Evolutionary conservation across 2,888 invertebrate species (phyloP), one percentile per base, ranked within the genome.

Genomic region (Trachelus iudaicus): DNA sequence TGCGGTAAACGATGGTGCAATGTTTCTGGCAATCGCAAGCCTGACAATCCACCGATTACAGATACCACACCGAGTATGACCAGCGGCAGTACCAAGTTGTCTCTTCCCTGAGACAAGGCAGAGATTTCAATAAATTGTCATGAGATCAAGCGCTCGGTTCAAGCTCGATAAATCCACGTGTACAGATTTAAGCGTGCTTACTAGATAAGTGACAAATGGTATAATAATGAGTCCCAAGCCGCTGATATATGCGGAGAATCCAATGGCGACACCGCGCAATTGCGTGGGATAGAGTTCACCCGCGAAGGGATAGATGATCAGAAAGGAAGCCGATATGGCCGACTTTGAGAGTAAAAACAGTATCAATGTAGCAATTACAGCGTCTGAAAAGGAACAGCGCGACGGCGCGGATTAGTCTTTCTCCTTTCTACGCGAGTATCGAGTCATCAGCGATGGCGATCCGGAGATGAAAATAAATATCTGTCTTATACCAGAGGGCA

Each of bases 221-320:
- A 98, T 98, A 77, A 97, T 95, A 82, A 97, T 96, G 73, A 98
- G 93, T 69, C 98, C 98, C 81, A 97, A 92, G 76, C 98, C 98
- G 76, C 97, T 97, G 83, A 98, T 96, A 90, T 98, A 98, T 30
- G 97, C 97, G 1, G 97, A 97, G 77, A 97, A 95, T 74, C 98
- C 98, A 85, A 98, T 97, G 30, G 98, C 98, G 77, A 98, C 93
- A 3, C 98, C 98, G 85, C 98, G 94, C 73, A 97, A 93, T 90
- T 97, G 96, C 3, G 98, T 98, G 1, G 98, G 98, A 92, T 98
- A 98, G 34, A 98, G 91, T 92, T 98, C 98, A 13, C 97, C 97
- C 84, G 97, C 97, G 91, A 98, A 98, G 0, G 98, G 97, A 91
- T 98, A 98, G 86, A 98, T 97, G 81, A 97, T 97, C 78, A 97